phyloP scores from a whole-genome alignment of 2,797 vertebrate genomes.

The Tapera naevia region DNA sequence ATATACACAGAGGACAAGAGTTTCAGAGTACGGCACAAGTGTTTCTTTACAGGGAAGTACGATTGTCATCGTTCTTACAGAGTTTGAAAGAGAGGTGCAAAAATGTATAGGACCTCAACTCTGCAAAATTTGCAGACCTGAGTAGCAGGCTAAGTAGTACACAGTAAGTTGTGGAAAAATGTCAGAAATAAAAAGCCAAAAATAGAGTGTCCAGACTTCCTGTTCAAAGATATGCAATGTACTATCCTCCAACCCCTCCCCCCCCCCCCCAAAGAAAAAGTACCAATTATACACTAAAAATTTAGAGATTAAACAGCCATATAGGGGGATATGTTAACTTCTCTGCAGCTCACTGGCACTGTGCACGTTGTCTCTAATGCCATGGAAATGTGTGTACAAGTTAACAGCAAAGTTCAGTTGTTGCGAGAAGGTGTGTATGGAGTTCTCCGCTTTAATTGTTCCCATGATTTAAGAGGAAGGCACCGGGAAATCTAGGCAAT shows the following conservation, averaged over 20 bases:
- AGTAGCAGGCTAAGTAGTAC: background rate
- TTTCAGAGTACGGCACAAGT: background rate
- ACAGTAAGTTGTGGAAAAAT: constrained; percentile 7
- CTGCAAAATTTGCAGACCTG: background rate
- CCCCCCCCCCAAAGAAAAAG: background rate
- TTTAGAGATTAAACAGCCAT: background rate
- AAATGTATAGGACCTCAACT: background rate
- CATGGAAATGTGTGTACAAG: background rate
- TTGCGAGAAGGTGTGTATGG: background rate
- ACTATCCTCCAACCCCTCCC: background rate
- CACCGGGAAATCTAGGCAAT: constrained; percentile 34
- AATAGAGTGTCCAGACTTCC: background rate
- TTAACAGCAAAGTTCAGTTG: background rate
- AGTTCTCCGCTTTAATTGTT: background rate
- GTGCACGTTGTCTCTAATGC: background rate
- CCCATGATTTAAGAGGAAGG: constrained; percentile 23
- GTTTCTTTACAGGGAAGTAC: background rate
- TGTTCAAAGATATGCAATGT: background rate
- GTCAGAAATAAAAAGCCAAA: background rate
- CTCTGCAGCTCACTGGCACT: background rate
- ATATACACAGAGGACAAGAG: background rate
- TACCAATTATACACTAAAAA: background rate
- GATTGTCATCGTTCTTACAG: constrained; percentile 3
- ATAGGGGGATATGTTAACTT: background rate
- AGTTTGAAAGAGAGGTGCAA: background rate